phyloP scores from a whole-genome alignment of 2,113 vertebrate species.

The Maccullochella peelii region DNA sequence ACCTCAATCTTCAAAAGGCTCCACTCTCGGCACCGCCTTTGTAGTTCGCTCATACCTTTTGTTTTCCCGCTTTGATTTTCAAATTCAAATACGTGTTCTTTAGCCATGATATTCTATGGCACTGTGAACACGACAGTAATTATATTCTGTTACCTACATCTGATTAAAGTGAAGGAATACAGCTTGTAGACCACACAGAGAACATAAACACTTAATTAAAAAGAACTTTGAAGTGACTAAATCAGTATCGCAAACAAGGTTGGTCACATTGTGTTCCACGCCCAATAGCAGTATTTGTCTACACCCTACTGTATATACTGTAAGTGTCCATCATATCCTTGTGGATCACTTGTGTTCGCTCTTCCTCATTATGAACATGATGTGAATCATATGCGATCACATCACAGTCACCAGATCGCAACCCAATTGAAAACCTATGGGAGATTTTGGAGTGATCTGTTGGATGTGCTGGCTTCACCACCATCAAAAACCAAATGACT shows the following conservation, averaged over 20 bases:
- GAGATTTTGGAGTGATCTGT: background rate
- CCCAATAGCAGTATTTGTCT: background rate
- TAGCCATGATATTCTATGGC: background rate
- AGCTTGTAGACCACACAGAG: background rate
- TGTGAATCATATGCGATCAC: background rate
- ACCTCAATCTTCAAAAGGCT: slow-evolving; percentile 53
- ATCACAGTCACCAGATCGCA: background rate
- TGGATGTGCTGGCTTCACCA: background rate
- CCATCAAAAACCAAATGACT: background rate
- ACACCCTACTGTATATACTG: background rate
- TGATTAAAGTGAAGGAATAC: slow-evolving; percentile 1
- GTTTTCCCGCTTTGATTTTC: slow-evolving; percentile 32
- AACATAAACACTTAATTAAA: slow-evolving; percentile 15
- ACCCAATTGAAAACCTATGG: background rate
- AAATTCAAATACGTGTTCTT: slow-evolving; percentile 19
- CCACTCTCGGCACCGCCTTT: slow-evolving; percentile 6
- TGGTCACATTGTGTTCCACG: background rate
- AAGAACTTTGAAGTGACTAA: slow-evolving; percentile 18
- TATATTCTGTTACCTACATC: background rate
- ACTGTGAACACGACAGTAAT: slow-evolving; percentile 48
- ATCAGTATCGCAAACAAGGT: slow-evolving; percentile 46
- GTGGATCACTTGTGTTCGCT: background rate
- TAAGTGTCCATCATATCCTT: background rate
- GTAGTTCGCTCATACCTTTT: slow-evolving; percentile 28
- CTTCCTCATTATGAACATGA: background rate